These are phyloP conservation scores for Drosophila crucigera DNA, from an alignment of 2,888 invertebrate genomes.

Conservation along the genomic window DNA sequence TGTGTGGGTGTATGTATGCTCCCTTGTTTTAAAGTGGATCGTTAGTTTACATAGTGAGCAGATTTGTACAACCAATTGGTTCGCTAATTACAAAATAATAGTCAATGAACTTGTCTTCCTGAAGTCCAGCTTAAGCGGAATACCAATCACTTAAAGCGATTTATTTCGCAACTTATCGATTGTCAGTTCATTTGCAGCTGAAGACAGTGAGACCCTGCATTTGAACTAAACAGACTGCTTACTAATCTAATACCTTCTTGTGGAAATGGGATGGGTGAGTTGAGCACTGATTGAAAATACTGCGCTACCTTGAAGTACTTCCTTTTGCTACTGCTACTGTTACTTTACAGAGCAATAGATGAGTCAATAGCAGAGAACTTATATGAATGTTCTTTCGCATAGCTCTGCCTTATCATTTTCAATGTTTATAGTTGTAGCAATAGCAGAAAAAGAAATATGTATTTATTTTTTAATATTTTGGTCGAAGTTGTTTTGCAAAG, in stretches of 20 bases:
- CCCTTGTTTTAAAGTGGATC: background rate
- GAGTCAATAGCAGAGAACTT: background rate
- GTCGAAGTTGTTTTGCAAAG: background rate
- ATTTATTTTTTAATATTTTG: background rate
- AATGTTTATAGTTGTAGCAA: too few species aligned
- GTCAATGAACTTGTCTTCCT: background rate
- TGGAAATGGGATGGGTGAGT: background rate
- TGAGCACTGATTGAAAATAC: background rate
- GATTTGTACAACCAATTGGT: conserved; percentile 39
- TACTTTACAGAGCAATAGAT: background rate
- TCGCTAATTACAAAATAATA: conserved; percentile 41
- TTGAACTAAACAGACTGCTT: too few species aligned
- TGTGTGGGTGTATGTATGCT: background rate
- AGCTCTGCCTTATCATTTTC: background rate
- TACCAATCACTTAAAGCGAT: background rate
- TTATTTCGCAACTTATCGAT: background rate
- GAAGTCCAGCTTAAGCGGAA: background rate
- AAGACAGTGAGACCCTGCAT: background rate
- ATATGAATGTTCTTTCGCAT: background rate
- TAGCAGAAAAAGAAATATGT: too few species aligned
- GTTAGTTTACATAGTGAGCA: conserved; percentile 15
- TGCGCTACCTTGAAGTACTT: background rate
- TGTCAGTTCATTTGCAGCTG: background rate
- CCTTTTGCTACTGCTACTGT: background rate
- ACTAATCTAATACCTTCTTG: too few species aligned